Base-by-base conservation (phyloP, 1,140 invertebrate genomes). In the Leguminivora glycinivorella region DNA sequence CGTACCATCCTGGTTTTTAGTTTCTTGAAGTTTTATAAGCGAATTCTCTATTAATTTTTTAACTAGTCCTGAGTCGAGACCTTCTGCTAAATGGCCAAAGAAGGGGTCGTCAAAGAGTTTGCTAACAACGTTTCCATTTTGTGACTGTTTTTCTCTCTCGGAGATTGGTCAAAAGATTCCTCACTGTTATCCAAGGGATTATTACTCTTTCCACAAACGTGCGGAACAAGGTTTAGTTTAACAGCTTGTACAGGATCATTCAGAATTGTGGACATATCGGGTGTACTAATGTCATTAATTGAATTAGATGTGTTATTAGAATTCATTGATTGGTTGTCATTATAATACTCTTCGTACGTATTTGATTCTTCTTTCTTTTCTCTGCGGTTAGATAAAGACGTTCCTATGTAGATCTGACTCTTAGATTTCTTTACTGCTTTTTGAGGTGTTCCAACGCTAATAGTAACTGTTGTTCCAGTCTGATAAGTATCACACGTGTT, bases 231-330 rank as follows among this genome's bases (percentile, higher is more conserved):
- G 82, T 95, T 95, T 69, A 94, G 90, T 79, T 93, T 93, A 1
- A 95, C 94, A 14, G 95, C 95, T 92, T 95, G 94, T 9, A 95
- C 95, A 1, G 95, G 95, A 86, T 96, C 94, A 67, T 90, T 91
- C 31, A 95, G 82, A 34, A 95, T 91, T 73, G 93, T 92, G 56
- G 92, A 88, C 14, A 94, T 84, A 73, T 94, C 89, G 72, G 79
- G 79, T 6, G 82, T 79, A 60, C 70, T 78, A 19, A 73, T 75
- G 24, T 75, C 80, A 17, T 75, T 83, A 71, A 72, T 74, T 29
- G 17, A 56, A 29, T 67, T 72, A 43, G 58, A 38, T 22, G 60
- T 71, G 66, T 52, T 71, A 19, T 80, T 52, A 34, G 77, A 74
- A 40, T 78, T 76, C 0, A 52, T 22, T 52, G 19, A 22, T 22